These are phyloP conservation scores for Perccottus glenii DNA, from an alignment of 2,113 vertebrate genomes.

Conservation along the genomic window DNA sequence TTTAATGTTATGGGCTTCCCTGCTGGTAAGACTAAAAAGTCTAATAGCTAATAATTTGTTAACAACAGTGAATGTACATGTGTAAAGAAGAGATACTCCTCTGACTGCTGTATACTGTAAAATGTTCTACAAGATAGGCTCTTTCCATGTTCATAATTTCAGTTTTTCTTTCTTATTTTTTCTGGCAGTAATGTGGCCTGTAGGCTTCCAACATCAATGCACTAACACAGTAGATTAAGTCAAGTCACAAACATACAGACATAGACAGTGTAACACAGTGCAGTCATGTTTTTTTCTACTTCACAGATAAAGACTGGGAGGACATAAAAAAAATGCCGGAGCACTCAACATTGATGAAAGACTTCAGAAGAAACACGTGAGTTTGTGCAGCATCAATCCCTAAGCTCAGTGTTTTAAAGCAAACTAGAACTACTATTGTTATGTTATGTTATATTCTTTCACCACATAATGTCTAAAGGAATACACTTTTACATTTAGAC, in stretches of 20 bases:
- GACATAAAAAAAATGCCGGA: slow-evolving; percentile 99
- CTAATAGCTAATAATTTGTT: too few relatives aligned
- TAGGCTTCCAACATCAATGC: slow-evolving; percentile 33
- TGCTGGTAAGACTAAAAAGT: slow-evolving; percentile 84
- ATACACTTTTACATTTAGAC: too few relatives aligned
- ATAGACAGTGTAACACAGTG: slow-evolving; percentile 3
- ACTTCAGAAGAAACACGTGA: slow-evolving; percentile 99
- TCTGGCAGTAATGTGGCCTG: slow-evolving; percentile 36
- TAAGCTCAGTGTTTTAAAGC: slow-evolving; percentile 36
- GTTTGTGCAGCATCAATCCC: slow-evolving; percentile 64
- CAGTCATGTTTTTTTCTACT: slow-evolving; percentile 52
- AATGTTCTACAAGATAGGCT: slow-evolving; percentile 19
- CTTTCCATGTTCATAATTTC: slow-evolving; percentile 29
- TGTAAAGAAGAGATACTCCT: too few relatives aligned
- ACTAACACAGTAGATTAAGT: slow-evolving; percentile 33
- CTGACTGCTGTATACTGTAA: not conserved
- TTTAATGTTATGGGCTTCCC: slow-evolving; percentile 99
- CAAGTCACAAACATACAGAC: slow-evolving; percentile 44
- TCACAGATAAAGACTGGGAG: slow-evolving; percentile 99
- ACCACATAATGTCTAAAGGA: not conserved
- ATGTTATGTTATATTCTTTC: not conserved
- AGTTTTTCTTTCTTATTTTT: slow-evolving; percentile 9
- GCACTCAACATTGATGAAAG: slow-evolving; percentile 99
- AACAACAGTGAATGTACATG: too few relatives aligned
- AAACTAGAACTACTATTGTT: not conserved